Evolutionary conservation across 2,797 vertebrate species (phyloP), one percentile per base, ranked within the genome.

Genomic region (Molossus molossus): DNA sequence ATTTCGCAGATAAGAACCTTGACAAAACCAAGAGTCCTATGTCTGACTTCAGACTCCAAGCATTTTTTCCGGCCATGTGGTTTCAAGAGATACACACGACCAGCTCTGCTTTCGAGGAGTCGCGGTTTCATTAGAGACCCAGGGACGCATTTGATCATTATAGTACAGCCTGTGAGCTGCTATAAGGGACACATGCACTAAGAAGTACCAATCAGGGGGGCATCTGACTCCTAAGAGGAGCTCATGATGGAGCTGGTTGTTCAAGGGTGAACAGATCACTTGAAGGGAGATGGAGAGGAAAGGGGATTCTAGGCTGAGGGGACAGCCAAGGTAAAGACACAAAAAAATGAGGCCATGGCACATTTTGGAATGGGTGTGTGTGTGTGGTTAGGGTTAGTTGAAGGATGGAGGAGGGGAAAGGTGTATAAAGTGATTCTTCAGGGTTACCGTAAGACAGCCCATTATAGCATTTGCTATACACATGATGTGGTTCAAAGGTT

Each of bases 211-310:
- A 37, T 33, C 50, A 48, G 89, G 67, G 25, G 12, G 8, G 17
- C 40, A 23, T 17, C 21, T 27, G 0, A 23, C 48, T 29, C 58
- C 87, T 20, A 29, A 73, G 21, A 80, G 57, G 57, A 75, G 76
- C 48, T 57, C 65, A 60, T 27, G 72, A 12, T 25, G 15, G 50
- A 67, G 17, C 65, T 67, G 55, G 33, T 67, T 92, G 60, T 86
- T 84, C 72, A 33, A 85, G 75, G 53, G 45, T 58, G 29, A 21
- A 15, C 70, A 76, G 80, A 10, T 48, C 33, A 72, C 75, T n/a
- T 45, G 84, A 70, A 93, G 48, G 69, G n/a, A 84, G 87, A 37
- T 80, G 80, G 89, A 64, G 64, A 79, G 37, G 60, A 60, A 65
- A 80, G 75, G 75, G 69, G 53, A 60, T 29, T 79, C 55, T 53